A percentile compares a stretch with the other conserved stretches of the same genome.
Evolutionary conservation across 2,888 invertebrate species (phyloP).

Genomic region (Arrhopalites spinosus): DNA sequence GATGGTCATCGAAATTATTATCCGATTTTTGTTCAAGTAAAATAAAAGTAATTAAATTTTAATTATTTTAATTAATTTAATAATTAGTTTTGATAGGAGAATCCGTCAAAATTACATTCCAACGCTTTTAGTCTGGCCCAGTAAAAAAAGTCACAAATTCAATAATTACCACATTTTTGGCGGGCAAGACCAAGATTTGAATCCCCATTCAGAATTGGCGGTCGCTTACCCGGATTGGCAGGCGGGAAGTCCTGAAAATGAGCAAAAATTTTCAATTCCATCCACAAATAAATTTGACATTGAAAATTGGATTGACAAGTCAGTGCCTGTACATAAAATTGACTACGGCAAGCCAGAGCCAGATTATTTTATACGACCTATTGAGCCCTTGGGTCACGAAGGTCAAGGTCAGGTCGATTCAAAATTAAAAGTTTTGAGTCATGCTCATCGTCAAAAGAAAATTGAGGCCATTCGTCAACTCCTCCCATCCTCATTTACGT

Average conservation of each 20-base stretch:
- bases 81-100: too few species aligned
- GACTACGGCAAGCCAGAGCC: neutral
- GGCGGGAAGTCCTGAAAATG: neutral
- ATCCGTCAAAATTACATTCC: neutral
- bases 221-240: slow-evolving; percentile 1
- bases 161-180: slow-evolving; percentile 29
- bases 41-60: neutral
- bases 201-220: neutral
- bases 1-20: neutral
- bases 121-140: slow-evolving; percentile 7
- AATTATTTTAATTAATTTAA: too few species aligned
- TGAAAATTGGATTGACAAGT: slow-evolving; percentile 21
- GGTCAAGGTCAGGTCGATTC: neutral
- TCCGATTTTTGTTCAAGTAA: slow-evolving; percentile 8
- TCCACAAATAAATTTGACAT: neutral
- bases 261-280: slow-evolving; percentile 18
- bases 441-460: neutral
- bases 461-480: neutral
- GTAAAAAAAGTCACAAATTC: neutral
- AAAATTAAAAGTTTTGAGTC: neutral
- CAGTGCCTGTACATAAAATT: neutral
- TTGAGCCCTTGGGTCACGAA: neutral
- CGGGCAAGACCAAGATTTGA: neutral
- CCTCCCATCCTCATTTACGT: neutral
- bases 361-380: neutral